phyloP scores from a whole-genome alignment of 92 coral and sea anemone species.

The Zoanthus sociatus region DNA sequence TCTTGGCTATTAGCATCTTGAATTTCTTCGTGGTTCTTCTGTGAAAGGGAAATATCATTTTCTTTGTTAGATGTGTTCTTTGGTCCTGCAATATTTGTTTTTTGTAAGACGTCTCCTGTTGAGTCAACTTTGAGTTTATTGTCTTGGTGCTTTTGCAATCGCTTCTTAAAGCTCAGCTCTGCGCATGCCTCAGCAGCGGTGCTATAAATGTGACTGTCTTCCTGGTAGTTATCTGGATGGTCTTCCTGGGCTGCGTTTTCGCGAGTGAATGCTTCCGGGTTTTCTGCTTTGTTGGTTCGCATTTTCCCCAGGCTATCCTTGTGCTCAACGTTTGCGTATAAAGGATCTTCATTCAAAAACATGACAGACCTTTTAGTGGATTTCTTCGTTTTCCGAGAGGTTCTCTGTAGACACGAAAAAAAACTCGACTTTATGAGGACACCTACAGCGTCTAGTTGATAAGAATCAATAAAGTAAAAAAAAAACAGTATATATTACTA shows the following conservation, averaged over 20 bases:
- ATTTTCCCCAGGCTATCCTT: conserved; percentile 1
- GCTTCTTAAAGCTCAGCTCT: not conserved
- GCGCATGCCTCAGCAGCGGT: conserved; percentile 13
- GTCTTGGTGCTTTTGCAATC: not conserved
- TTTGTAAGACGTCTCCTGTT: not conserved
- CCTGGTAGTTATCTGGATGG: not conserved
- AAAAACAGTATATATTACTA: no score
- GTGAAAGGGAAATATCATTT: not conserved
- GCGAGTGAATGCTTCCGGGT: conserved; percentile 4
- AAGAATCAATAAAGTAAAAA: no score
- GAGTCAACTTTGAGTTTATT: not conserved
- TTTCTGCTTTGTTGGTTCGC: conserved; percentile 43
- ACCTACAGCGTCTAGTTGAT: no score
- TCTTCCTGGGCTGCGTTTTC: not conserved
- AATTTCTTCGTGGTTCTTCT: not conserved
- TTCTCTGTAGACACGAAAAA: not conserved
- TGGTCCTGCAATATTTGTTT: not conserved
- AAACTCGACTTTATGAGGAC: not conserved
- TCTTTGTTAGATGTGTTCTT: not conserved
- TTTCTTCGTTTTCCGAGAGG: not conserved
- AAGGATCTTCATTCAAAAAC: conserved; percentile 30
- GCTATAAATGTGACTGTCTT: not conserved
- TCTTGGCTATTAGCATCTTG: not conserved
- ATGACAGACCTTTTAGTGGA: conserved; percentile 1
- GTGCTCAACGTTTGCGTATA: conserved; percentile 70